Evolutionary conservation across 2,888 invertebrate species (phyloP), one percentile per base, ranked within the genome.

Genomic region (Halictus ligatus): DNA sequence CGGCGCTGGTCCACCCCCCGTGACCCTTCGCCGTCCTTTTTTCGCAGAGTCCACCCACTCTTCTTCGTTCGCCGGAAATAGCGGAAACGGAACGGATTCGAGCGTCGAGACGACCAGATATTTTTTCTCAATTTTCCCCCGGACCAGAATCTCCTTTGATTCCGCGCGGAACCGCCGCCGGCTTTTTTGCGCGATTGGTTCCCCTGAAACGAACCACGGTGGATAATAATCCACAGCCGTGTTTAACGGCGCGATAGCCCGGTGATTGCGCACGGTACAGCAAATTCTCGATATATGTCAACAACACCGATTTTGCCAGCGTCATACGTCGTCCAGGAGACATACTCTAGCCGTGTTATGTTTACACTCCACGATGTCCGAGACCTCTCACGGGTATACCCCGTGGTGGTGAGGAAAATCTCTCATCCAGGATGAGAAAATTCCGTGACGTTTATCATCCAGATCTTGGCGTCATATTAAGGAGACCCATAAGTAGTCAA

Each of bases 51-150:
- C 35, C 67, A 21, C 76, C 35, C 67, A 21, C 76, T 72, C 48
- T 78, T 18, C 67, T 40, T 71, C 76, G 25, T 73, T 80, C 72
- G 71, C 50, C 83, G 88, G 86, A 86, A 91, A 90, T 83, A 87
- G 81, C 80, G 80, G 71, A 86, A 83, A 13, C 78, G 80, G 83
- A 80, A 75, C 75, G 77, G 46, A 80, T 80, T 46, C 78, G 75
- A 75, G 76, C 75, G 75, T 74, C 46, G 78, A 46, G 82, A 87
- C 81, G 80, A 58, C 67, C 78, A 75, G 86, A 89, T 89, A 88
- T 89, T 89, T 88, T 88, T 88, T 81, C 86, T 74, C 82, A 79
- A 87, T 87, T 87, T 81, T 81, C 76, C 64, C 64, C 78, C 73
- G 60, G 67, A 18, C 21, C 50, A n/a, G 75, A 60, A 89, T 81